Percentiles rank a stretch among this genome's conserved stretches.
Conservation (phyloP, 2,113 vertebrate genomes). For the Zootoca vivipara region DNA sequence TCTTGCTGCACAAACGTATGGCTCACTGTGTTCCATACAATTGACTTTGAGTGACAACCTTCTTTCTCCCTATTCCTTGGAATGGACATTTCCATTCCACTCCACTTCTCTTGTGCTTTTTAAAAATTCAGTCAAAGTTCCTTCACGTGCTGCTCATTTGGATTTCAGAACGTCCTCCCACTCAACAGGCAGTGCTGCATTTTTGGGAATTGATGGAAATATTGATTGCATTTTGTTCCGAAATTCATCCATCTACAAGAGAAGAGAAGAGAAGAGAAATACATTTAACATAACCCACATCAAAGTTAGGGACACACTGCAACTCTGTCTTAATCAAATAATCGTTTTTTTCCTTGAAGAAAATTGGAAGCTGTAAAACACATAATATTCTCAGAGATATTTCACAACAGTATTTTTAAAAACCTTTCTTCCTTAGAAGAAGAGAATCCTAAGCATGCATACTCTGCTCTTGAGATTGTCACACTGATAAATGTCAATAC, state of each 20-base stretch:
- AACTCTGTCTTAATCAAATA: neutral
- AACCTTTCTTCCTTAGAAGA: neutral
- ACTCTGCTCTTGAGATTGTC: neutral
- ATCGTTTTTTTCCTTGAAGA: neutral
- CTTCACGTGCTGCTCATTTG: conserved; percentile 73
- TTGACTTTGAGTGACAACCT: neutral
- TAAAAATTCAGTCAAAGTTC: neutral
- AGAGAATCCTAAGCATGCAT: neutral
- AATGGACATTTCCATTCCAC: neutral
- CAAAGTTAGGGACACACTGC: neutral
- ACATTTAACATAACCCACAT: conserved; percentile 29
- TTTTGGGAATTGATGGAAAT: conserved; percentile 87
- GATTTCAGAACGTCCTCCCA: conserved; percentile 86
- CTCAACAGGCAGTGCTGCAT: conserved; percentile 50
- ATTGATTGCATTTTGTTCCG: conserved; percentile 87
- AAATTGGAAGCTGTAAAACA: conserved; percentile 12
- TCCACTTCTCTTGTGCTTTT: neutral
- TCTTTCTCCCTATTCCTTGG: conserved; percentile 2
- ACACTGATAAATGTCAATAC: neutral
- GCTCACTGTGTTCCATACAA: neutral
- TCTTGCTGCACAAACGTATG: neutral
- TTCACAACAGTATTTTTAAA: conserved; percentile 11
- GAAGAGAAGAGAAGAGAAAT: conserved; percentile 43
- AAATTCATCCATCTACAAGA: conserved; percentile 87
- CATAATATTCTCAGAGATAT: neutral